Percentiles rank a stretch among this genome's conserved stretches.
Evolutionary conservation across 2,888 invertebrate species (phyloP).

Genomic region (Megalurothrips usitatus): DNA sequence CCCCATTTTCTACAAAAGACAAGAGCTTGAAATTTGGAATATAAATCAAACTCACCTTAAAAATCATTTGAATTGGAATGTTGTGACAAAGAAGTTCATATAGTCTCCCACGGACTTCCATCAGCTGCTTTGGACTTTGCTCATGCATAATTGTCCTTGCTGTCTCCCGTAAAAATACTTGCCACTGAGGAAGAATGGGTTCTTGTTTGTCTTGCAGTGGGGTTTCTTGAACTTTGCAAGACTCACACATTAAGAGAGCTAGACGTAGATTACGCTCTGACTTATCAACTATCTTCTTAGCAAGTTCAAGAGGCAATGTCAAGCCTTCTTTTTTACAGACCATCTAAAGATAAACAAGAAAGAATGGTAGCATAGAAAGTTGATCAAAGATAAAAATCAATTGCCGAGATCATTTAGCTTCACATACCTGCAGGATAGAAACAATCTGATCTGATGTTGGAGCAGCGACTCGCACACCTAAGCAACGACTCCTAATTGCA

Average conservation of each 20-base stretch:
- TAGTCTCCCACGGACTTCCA: slow-evolving; percentile 78
- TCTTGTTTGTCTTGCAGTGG: slow-evolving; percentile 76
- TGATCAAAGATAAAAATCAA: not conserved
- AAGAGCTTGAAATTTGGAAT: not conserved
- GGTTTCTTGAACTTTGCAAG: slow-evolving; percentile 35
- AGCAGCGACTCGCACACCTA: slow-evolving; percentile 86
- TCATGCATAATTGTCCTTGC: slow-evolving; percentile 80
- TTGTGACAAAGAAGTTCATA: slow-evolving; percentile 93
- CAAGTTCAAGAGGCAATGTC: slow-evolving; percentile 68
- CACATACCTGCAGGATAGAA: slow-evolving; percentile 50
- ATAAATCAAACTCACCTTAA: slow-evolving; percentile 55
- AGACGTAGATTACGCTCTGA: slow-evolving; percentile 85
- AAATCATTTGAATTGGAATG: slow-evolving; percentile 88
- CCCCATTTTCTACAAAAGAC: not conserved
- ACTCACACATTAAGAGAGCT: slow-evolving; percentile 76
- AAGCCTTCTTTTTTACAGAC: slow-evolving; percentile 80
- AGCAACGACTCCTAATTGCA: slow-evolving; percentile 93
- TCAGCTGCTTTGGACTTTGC: slow-evolving; percentile 78
- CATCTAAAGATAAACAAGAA: slow-evolving; percentile 46
- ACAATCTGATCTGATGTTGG: slow-evolving; percentile 75
- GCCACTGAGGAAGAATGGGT: slow-evolving; percentile 90
- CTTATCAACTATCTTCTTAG: slow-evolving; percentile 67
- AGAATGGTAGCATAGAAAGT: not conserved
- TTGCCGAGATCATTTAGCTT: slow-evolving; percentile 35
- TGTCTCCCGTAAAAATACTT: slow-evolving; percentile 77